Evolutionary conservation across 30 jellyfish, hydroid and myxozoan genomes (phyloP).

Genomic region (Cassiopea xamachana): DNA sequence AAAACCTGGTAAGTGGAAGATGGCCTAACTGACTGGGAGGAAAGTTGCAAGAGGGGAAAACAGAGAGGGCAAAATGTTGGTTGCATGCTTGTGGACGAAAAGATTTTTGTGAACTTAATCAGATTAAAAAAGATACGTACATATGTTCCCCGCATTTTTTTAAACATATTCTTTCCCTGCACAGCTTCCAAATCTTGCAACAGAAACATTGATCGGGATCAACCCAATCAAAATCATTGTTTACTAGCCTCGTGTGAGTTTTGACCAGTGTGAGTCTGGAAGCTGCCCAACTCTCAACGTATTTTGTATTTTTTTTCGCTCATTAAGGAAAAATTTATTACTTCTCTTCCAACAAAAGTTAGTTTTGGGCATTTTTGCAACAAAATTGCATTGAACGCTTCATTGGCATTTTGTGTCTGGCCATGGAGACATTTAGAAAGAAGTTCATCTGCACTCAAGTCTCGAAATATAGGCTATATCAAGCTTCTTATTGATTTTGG

Average conservation of each 20-base stretch:
- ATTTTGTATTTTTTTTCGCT: too few species aligned
- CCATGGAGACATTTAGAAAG: not conserved
- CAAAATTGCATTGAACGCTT: not conserved
- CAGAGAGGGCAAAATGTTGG: conserved; percentile 11
- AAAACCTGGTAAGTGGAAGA: conserved; percentile 21
- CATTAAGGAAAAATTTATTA: too few species aligned
- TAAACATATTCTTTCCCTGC: too few species aligned
- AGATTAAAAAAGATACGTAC: conserved; percentile 18
- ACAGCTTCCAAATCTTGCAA: too few species aligned
- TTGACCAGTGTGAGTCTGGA: too few species aligned
- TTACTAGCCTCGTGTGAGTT: too few species aligned
- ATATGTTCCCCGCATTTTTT: conserved; percentile 1
- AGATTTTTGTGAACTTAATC: conserved; percentile 5
- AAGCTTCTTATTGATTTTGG: not conserved
- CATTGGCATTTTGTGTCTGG: not conserved
- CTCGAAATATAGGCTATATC: not conserved
- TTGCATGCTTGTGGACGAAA: conserved; percentile 26
- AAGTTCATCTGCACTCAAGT: not conserved
- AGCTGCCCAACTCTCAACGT: too few species aligned
- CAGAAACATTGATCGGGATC: too few species aligned
- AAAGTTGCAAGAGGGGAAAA: conserved; percentile 1
- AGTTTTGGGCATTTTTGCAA: not conserved
- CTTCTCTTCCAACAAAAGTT: not conserved
- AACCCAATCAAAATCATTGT: too few species aligned
- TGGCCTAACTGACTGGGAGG: conserved; percentile 30